A percentile compares a stretch with the other conserved stretches of the same genome.
phyloP scores from a whole-genome alignment of 1,140 invertebrate genomes.

The Drosophila watanabei region DNA sequence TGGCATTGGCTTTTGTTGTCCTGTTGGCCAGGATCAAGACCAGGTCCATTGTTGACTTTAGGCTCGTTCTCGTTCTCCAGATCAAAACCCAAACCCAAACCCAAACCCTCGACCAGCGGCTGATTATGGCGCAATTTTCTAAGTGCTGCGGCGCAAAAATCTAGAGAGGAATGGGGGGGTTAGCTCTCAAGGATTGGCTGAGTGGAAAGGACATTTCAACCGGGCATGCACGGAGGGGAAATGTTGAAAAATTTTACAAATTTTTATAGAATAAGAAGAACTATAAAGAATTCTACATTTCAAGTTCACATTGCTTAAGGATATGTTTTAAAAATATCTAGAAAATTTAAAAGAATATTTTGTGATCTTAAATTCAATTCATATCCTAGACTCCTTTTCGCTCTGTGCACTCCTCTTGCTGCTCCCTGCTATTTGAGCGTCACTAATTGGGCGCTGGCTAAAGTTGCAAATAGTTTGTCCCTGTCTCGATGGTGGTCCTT shows the following conservation, averaged over 20 bases:
- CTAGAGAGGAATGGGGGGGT: no score
- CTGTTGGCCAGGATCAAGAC: conserved; percentile 40
- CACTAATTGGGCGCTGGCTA: conserved; percentile 75
- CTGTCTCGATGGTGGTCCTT: conserved; percentile 34
- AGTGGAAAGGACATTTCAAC: conserved; percentile 17
- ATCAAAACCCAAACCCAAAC: neutral
- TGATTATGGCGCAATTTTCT: conserved; percentile 82
- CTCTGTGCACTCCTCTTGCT: conserved; percentile 5
- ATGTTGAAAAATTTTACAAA: neutral
- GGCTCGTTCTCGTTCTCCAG: conserved; percentile 30
- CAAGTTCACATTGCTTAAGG: no score
- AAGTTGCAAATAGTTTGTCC: conserved; percentile 75
- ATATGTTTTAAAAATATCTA: no score
- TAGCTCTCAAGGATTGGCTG: conserved; percentile 6
- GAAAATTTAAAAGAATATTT: neutral
- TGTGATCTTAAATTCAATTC: neutral
- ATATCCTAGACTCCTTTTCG: neutral
- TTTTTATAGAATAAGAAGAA: neutral
- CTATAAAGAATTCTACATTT: neutral
- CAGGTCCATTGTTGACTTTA: conserved; percentile 68
- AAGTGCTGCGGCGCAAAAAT: conserved; percentile 70
- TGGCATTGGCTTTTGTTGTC: conserved; percentile 58
- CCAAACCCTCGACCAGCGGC: conserved; percentile 39
- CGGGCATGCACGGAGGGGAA: conserved; percentile 9
- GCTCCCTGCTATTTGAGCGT: conserved; percentile 70